Percentiles rank a stretch among this genome's conserved stretches.
These are phyloP conservation scores for Agrotis ipsilon DNA, from an alignment of 2,888 invertebrate species.

Conservation along the genomic window DNA sequence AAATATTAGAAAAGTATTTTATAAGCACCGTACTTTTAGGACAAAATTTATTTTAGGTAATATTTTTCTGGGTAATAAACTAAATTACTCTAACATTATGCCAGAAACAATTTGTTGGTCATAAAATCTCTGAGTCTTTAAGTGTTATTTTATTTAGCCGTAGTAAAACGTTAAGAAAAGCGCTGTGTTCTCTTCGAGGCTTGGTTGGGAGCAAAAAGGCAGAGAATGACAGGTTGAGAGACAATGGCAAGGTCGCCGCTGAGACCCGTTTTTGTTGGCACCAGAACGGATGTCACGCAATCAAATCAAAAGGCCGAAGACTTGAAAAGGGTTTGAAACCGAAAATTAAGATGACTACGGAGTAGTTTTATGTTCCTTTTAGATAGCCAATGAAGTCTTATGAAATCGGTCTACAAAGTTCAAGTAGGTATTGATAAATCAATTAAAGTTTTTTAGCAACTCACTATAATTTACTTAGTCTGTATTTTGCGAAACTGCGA, in stretches of 20 bases:
- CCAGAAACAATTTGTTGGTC: slow-evolving; percentile 28
- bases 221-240: slow-evolving; percentile 66
- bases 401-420: neutral
- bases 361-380: slow-evolving; percentile 21
- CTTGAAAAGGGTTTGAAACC: slow-evolving; percentile 32
- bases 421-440: too few species aligned
- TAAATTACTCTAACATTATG: slow-evolving; percentile 5
- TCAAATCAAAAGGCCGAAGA: slow-evolving; percentile 53
- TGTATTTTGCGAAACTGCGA: neutral
- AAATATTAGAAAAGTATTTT: slow-evolving; percentile 16
- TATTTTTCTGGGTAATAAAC: neutral
- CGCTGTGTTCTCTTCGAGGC: slow-evolving; percentile 57
- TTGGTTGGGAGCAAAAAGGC: slow-evolving; percentile 59
- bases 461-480: too few species aligned
- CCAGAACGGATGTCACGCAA: slow-evolving; percentile 76
- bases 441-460: neutral
- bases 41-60: neutral
- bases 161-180: slow-evolving; percentile 58
- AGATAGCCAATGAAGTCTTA: slow-evolving; percentile 10
- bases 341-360: slow-evolving; percentile 35
- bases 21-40: neutral
- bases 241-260: slow-evolving; percentile 81
- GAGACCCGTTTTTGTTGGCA: slow-evolving; percentile 76
- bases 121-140: slow-evolving; percentile 20
- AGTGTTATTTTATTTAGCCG: slow-evolving; percentile 51